Conservation (phyloP, 2,113 vertebrate genomes). For the Mirounga angustirostris region DNA sequence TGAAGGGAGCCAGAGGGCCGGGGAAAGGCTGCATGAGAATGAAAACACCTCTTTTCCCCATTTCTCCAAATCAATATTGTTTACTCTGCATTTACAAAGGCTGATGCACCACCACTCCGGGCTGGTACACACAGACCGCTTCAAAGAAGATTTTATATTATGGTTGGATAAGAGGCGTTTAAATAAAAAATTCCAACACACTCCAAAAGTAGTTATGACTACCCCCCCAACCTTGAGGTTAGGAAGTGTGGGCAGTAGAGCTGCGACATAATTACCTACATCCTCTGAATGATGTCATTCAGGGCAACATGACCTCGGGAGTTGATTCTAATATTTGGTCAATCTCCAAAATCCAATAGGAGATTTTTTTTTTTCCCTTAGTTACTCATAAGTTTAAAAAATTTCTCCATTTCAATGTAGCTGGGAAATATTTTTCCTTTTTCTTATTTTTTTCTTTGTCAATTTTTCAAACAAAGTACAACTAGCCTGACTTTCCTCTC, state of each 20-base stretch:
- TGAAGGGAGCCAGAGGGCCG: not conserved
- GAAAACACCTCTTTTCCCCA: slow-evolving; percentile 35
- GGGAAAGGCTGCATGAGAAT: not conserved
- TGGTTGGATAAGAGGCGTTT: not conserved
- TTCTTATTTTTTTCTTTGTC: not conserved
- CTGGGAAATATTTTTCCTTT: slow-evolving; percentile 12
- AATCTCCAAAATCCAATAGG: slow-evolving; percentile 37
- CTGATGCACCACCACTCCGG: slow-evolving; percentile 23
- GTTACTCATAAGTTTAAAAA: not conserved
- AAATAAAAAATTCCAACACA: slow-evolving; percentile 50
- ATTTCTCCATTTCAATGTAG: not conserved
- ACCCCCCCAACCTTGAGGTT: not conserved
- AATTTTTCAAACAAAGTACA: not conserved
- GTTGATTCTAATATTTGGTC: slow-evolving; percentile 18
- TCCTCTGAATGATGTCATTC: not conserved
- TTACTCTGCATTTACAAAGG: slow-evolving; percentile 52
- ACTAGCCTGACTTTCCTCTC: not conserved
- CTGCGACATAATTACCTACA: slow-evolving; percentile 34
- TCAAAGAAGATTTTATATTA: slow-evolving; percentile 49
- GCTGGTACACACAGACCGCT: slow-evolving; percentile 39
- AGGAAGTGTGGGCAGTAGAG: not conserved
- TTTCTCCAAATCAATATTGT: slow-evolving; percentile 48
- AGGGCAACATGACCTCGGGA: not conserved
- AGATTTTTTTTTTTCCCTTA: not conserved
- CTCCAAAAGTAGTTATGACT: slow-evolving; percentile 15